Evolutionary conservation across 2,888 invertebrate genomes (phyloP), one percentile per base, ranked within the genome.

Genomic region (Corbicula japonica): DNA sequence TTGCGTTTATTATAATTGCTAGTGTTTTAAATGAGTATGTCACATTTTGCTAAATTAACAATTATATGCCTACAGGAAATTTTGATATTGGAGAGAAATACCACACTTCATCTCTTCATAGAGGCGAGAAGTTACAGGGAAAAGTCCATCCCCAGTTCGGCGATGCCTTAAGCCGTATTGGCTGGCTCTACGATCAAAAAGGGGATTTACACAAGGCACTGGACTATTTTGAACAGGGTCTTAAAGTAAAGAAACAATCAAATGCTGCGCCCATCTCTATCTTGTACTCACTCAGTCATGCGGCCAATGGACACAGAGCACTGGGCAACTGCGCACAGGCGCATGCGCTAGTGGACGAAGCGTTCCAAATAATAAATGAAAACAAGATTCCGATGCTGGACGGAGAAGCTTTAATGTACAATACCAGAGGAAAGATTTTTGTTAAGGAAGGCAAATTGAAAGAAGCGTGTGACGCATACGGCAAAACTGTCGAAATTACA

Each of bases 381-480:
- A 56, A 69, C 10, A 44, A 44, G 3, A n/a, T 69, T 8, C 30
- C 23, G 23, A 54, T 56, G 56, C n/a, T 58, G 0, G 69, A 69
- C 26, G 58, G 44, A 3, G n/a, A 46, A 1, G 41, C 69, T 12
- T 23, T 69, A 2, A 41, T 58, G 58, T 58, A 58, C 38, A 69
- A 69, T 34, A 69, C 69, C 28, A 56, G 69, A 44, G 69, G 69
- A 41, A 69, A 69, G 46, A 58, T 58, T n/a, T 58, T 35, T 30
- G 38, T 58, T 2, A 69, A 41, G 32, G 44, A 69, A 58, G 69
- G 32, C 15, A 69, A 44, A n/a, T 44, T 34, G 32, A n/a, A 3
- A 21, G 46, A 69, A n/a, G 56, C 69, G 8, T n/a, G n/a, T 21
- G 21, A 30, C 10, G 56, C 69, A 34, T 69, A 44, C 26, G 32